Evolutionary conservation across 2,797 vertebrate species (phyloP).

Genomic region (Simalia tracyae): DNA sequence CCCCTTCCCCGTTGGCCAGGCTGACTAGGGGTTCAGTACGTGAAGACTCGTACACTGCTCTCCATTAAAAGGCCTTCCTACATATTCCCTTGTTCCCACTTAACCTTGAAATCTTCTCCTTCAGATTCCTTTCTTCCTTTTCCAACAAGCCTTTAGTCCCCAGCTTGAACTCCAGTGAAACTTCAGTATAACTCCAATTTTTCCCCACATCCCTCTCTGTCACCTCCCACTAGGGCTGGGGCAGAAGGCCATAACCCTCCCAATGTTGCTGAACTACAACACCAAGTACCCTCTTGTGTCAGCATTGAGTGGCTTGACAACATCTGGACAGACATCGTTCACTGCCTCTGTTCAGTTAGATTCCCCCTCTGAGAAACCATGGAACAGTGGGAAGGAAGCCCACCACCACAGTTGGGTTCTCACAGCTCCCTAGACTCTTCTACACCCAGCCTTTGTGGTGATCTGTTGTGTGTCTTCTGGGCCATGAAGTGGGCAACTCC

Average conservation of each 20-base stretch:
- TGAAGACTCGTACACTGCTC: not conserved
- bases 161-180: not conserved
- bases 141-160: too few species aligned
- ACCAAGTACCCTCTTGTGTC: too few species aligned
- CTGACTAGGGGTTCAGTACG: not conserved
- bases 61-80: not conserved
- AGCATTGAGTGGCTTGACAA: not conserved
- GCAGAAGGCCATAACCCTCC: not conserved
- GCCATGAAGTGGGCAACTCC: not conserved
- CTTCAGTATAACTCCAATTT: not conserved
- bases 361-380: too few species aligned
- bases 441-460: too few species aligned
- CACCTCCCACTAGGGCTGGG: conserved; percentile 7
- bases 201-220: too few species aligned
- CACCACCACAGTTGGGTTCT: not conserved
- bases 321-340: too few species aligned
- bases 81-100: not conserved
- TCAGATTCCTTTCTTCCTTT: not conserved
- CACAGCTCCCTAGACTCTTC: not conserved
- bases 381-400: too few species aligned
- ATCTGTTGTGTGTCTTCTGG: not conserved
- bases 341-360: too few species aligned
- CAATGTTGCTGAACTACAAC: not conserved
- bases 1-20: not conserved
- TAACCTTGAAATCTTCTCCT: not conserved